These are phyloP conservation scores for Orthosia gothica DNA, from an alignment of 2,888 invertebrate species.

Conservation along the genomic window DNA sequence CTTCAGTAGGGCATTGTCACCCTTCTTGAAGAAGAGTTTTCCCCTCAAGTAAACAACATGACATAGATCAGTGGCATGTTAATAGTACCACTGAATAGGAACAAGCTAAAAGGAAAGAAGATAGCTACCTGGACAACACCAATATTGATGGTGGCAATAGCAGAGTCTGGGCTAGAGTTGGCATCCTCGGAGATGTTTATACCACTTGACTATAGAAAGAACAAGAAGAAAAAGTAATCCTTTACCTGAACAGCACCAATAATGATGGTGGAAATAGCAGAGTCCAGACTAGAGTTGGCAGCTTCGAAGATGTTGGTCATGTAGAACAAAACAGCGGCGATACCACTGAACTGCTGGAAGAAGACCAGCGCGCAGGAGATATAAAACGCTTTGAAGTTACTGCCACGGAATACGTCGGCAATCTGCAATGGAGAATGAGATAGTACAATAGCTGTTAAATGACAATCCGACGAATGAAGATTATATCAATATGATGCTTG, in stretches of 20 bases:
- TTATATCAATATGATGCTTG: too few species aligned
- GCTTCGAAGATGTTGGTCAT: constrained; percentile 94
- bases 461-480: too few species aligned
- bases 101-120: too few species aligned
- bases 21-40: too few species aligned
- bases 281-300: constrained; percentile 92
- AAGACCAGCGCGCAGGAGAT: constrained; percentile 94
- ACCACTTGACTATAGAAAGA: too few species aligned
- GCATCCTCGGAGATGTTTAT: neutral
- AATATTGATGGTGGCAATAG: constrained; percentile 92
- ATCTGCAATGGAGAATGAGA: constrained; percentile 73
- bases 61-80: too few species aligned
- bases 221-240: neutral
- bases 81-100: too few species aligned
- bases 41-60: too few species aligned
- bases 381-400: constrained; percentile 95
- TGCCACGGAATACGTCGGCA: constrained; percentile 92
- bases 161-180: neutral
- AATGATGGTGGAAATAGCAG: constrained; percentile 94
- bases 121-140: constrained; percentile 90
- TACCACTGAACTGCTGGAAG: constrained; percentile 96
- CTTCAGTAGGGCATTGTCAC: too few species aligned
- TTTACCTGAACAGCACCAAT: constrained; percentile 93
- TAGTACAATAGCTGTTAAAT: too few species aligned
- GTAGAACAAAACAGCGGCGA: constrained; percentile 96